Evolutionary conservation across 2,113 vertebrate species (phyloP).

Genomic region (Ictidomys tridecemlineatus): DNA sequence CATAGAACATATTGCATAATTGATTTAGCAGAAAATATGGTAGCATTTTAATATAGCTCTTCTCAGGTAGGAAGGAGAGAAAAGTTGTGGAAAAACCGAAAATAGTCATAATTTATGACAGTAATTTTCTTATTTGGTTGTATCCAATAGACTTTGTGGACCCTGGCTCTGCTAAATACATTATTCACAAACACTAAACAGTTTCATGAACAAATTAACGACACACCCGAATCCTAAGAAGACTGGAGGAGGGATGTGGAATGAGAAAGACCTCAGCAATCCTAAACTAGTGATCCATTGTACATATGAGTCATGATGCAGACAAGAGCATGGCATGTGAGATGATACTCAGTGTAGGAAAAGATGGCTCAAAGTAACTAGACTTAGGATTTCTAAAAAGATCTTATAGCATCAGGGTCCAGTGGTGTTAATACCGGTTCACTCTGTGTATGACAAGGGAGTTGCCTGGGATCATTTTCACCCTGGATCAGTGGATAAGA

Average conservation of each 20-base stretch:
- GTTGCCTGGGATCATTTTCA: background rate
- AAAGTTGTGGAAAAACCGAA: background rate
- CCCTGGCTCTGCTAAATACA: background rate
- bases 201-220: background rate
- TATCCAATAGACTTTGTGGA: background rate
- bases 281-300: background rate
- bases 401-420: background rate
- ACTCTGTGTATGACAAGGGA: background rate
- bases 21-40: background rate
- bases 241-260: background rate
- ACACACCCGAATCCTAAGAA: background rate
- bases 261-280: background rate
- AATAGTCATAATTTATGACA: background rate
- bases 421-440: background rate
- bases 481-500: background rate
- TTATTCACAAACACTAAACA: background rate
- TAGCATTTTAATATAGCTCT: background rate
- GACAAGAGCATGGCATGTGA: background rate
- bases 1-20: background rate
- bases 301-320: background rate
- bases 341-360: background rate
- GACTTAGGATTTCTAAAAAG: background rate
- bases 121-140: background rate
- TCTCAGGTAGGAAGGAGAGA: background rate
- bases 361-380: background rate